phyloP scores from a whole-genome alignment of 2,797 vertebrate genomes.

The Coregonus ussuriensis region DNA sequence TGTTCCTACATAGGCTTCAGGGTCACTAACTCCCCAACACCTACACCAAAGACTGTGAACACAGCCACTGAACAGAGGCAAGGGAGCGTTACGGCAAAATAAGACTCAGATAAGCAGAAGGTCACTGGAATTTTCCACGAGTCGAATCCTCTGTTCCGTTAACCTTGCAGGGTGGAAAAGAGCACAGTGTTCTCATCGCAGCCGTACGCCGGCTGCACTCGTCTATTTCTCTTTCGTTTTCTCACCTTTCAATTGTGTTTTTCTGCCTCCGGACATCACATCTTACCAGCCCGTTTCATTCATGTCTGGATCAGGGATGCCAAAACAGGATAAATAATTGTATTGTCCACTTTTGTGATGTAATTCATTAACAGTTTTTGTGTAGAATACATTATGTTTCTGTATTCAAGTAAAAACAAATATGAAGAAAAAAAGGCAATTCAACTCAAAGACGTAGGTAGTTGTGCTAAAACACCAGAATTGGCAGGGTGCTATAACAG shows the following conservation, averaged over 20 bases:
- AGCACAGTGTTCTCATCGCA: slow-evolving; percentile 13
- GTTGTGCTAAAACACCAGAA: neutral
- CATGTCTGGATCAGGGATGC: neutral
- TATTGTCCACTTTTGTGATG: neutral
- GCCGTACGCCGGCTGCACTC: neutral
- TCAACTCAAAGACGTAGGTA: neutral
- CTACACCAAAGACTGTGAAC: neutral
- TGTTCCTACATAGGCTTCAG: neutral
- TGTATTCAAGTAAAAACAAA: too few species aligned
- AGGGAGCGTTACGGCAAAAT: neutral
- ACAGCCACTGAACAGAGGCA: neutral
- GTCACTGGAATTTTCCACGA: slow-evolving; percentile 42
- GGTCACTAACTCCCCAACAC: neutral
- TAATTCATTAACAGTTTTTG: too few species aligned
- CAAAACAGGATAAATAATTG: neutral
- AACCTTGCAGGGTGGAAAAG: slow-evolving; percentile 17
- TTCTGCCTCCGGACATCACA: neutral
- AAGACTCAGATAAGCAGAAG: slow-evolving; percentile 36
- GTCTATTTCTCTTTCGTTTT: slow-evolving; percentile 8
- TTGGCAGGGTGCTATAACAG: neutral
- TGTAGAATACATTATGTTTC: too few species aligned
- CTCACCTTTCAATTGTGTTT: neutral
- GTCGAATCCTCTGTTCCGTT: slow-evolving; percentile 3
- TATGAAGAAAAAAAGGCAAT: too few species aligned
- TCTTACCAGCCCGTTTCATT: neutral